Evolutionary conservation across 2,113 vertebrate species (phyloP).

Genomic region (Thryonomys swinderianus): DNA sequence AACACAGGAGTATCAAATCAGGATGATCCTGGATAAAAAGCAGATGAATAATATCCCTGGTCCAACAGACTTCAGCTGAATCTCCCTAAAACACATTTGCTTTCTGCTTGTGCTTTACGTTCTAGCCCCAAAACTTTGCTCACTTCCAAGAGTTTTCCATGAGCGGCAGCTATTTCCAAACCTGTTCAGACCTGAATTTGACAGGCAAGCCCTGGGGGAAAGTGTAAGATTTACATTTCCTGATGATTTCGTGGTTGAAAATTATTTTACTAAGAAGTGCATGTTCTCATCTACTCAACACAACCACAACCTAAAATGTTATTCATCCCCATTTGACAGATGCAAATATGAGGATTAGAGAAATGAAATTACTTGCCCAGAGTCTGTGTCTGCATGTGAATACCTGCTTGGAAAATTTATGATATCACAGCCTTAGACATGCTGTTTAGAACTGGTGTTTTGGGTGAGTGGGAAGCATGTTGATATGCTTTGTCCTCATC

Average conservation of each 20-base stretch:
- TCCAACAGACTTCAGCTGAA: background rate
- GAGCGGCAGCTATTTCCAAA: background rate
- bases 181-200: background rate
- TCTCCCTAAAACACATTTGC: background rate
- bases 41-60: background rate
- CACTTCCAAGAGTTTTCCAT: background rate
- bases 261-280: background rate
- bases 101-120: background rate
- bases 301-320: background rate
- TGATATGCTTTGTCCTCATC: background rate
- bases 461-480: background rate
- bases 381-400: background rate
- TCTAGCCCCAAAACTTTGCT: background rate
- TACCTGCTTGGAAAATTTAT: background rate
- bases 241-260: background rate
- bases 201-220: fast-evolving
- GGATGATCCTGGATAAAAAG: background rate
- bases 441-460: background rate
- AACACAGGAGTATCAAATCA: background rate
- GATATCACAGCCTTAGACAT: background rate
- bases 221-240: background rate
- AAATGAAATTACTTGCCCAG: background rate
- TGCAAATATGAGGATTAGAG: background rate
- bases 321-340: background rate
- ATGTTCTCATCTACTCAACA: background rate